A percentile compares a stretch with the other conserved stretches of the same genome.
Conservation (phyloP, 2,888 invertebrate species). For the Stenichneumon culpator region DNA sequence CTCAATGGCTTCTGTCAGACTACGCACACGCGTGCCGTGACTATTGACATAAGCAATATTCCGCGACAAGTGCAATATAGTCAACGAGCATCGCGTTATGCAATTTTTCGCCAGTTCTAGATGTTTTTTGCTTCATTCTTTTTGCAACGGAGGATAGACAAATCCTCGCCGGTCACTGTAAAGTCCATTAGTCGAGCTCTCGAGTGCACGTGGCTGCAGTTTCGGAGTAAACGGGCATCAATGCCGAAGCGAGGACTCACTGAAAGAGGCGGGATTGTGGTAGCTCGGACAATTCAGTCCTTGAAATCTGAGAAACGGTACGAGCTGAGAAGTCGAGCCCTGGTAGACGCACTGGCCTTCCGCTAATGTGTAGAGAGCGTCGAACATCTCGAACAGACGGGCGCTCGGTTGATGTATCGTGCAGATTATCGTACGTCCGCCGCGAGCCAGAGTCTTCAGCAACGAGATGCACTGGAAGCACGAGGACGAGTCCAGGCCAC, state of each 20-base stretch:
- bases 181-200: conserved; percentile 21
- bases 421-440: conserved; percentile 97
- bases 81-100: conserved; percentile 3
- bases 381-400: conserved; percentile 98
- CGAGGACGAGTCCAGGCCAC: conserved; percentile 97
- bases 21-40: not conserved
- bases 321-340: conserved; percentile 94
- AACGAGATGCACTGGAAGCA: conserved; percentile 97
- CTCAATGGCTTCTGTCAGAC: conserved; percentile 4
- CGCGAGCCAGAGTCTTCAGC: conserved; percentile 94
- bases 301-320: conserved; percentile 93
- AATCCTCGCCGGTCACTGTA: not conserved
- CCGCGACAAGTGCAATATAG: not conserved
- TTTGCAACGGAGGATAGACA: not conserved
- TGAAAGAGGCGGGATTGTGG: conserved; percentile 98
- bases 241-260: conserved; percentile 81
- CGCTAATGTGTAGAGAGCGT: conserved; percentile 96
- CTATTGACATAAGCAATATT: conserved; percentile 24
- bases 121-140: conserved; percentile 3
- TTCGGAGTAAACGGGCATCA: not conserved
- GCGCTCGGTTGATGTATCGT: conserved; percentile 99
- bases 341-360: conserved; percentile 98
- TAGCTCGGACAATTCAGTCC: conserved; percentile 97
- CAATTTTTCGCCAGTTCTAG: conserved; percentile 32
- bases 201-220: not conserved